phyloP scores from a whole-genome alignment of 2,888 invertebrate genomes.

The Lissocephala sabroskyi region DNA sequence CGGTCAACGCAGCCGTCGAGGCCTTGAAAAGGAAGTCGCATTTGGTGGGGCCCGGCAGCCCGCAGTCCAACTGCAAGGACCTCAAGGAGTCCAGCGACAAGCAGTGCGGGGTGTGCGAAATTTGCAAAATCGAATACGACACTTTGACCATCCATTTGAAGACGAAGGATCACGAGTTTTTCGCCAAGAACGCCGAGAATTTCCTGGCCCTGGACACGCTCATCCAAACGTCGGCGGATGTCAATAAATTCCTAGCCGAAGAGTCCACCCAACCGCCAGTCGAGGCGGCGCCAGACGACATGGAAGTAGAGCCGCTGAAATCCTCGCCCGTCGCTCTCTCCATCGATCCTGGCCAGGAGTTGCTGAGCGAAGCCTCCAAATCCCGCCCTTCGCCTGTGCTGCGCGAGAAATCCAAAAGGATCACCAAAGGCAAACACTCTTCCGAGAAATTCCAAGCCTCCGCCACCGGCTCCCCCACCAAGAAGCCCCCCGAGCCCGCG shows the following conservation, averaged over 20 bases:
- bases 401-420: constrained; percentile 66
- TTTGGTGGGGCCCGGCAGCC: constrained; percentile 6
- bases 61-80: constrained; percentile 29
- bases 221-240: constrained; percentile 79
- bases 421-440: constrained; percentile 66
- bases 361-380: constrained; percentile 1
- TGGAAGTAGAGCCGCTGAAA: constrained; percentile 61
- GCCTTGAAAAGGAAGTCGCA: constrained; percentile 28
- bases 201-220: constrained; percentile 83
- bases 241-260: constrained; percentile 79
- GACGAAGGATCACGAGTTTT: constrained; percentile 82
- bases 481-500: constrained; percentile 28
- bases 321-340: not conserved
- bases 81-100: constrained; percentile 67
- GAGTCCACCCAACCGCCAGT: constrained; percentile 71
- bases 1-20: constrained; percentile 39
- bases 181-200: constrained; percentile 82
- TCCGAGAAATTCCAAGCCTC: constrained; percentile 62
- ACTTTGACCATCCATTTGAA: constrained; percentile 81
- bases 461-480: constrained; percentile 11
- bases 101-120: constrained; percentile 83
- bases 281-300: constrained; percentile 30
- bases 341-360: constrained; percentile 1
- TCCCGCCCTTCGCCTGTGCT: constrained; percentile 54
- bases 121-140: constrained; percentile 83